Conservation (phyloP, 1,140 invertebrate species). For the Cotesia chilonis region DNA sequence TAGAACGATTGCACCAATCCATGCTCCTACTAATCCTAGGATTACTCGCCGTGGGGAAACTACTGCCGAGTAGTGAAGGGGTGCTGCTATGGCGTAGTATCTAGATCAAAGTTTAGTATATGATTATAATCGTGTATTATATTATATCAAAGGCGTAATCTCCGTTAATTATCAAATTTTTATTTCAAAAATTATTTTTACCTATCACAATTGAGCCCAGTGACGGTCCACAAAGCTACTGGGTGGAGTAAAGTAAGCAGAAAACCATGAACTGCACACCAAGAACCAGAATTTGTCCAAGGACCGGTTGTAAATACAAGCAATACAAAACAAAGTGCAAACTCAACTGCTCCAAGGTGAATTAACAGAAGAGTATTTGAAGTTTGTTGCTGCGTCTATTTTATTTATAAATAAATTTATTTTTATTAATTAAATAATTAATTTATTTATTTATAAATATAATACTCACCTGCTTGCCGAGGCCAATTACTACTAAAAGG, state of each 20-base stretch:
- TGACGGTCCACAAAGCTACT: conserved; percentile 80
- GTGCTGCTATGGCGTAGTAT: conserved; percentile 80
- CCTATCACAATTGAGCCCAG: conserved; percentile 80
- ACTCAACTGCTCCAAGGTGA: conserved; percentile 75
- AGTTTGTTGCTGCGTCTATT: conserved; percentile 63
- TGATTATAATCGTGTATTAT: background rate
- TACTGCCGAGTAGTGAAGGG: conserved; percentile 77
- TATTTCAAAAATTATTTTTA: conserved; percentile 21
- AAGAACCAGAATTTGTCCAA: conserved; percentile 65
- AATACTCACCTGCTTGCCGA: conserved; percentile 54
- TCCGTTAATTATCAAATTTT: background rate
- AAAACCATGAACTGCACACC: conserved; percentile 72
- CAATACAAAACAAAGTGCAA: conserved; percentile 71
- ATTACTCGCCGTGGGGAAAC: conserved; percentile 72
- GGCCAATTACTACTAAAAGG: conserved; percentile 65
- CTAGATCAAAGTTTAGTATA: conserved; percentile 44
- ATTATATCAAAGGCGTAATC: background rate
- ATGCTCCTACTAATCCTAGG: conserved; percentile 62
- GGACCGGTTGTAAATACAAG: conserved; percentile 65
- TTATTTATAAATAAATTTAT: conserved; percentile 10
- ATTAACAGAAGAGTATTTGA: conserved; percentile 75
- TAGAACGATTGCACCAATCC: conserved; percentile 63
- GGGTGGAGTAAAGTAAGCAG: conserved; percentile 77
- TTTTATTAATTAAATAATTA: background rate
- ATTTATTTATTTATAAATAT: background rate